phyloP scores from a whole-genome alignment of 1,140 invertebrate genomes.

The Pissodes strobi region DNA sequence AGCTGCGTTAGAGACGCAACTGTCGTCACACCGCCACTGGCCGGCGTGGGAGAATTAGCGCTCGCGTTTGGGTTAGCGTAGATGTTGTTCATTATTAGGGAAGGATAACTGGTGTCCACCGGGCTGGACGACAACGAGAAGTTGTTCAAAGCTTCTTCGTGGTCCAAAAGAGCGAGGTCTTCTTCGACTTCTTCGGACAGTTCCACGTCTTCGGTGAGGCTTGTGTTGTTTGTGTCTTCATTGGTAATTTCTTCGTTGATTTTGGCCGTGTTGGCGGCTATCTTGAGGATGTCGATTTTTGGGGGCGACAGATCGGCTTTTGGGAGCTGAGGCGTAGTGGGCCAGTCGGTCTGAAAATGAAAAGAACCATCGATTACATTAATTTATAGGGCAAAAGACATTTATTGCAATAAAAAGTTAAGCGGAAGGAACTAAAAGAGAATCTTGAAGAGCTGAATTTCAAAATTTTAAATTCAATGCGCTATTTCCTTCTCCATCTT shows the following conservation, averaged over 20 bases:
- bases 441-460: too few relatives aligned
- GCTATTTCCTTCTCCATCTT: too few relatives aligned
- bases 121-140: constrained; percentile 58
- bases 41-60: constrained; percentile 28
- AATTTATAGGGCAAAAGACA: too few relatives aligned
- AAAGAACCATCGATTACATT: too few relatives aligned
- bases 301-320: constrained; percentile 6
- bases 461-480: too few relatives aligned
- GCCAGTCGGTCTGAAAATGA: constrained; percentile 30
- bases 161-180: constrained; percentile 63
- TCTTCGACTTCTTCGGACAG: constrained; percentile 66
- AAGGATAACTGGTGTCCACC: constrained; percentile 63
- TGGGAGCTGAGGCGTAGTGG: not conserved
- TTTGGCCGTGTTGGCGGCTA: constrained; percentile 62
- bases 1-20: constrained; percentile 33
- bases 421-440: too few relatives aligned
- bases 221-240: constrained; percentile 56
- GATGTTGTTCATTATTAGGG: constrained; percentile 64
- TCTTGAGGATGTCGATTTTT: constrained; percentile 60
- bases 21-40: constrained; percentile 41
- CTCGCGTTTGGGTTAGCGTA: constrained; percentile 55
- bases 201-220: constrained; percentile 62
- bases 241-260: constrained; percentile 63
- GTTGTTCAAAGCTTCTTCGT: constrained; percentile 59
- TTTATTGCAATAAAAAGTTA: too few relatives aligned